These are phyloP conservation scores for Synanceia verrucosa DNA, from an alignment of 2,797 vertebrate species.

Conservation along the genomic window DNA sequence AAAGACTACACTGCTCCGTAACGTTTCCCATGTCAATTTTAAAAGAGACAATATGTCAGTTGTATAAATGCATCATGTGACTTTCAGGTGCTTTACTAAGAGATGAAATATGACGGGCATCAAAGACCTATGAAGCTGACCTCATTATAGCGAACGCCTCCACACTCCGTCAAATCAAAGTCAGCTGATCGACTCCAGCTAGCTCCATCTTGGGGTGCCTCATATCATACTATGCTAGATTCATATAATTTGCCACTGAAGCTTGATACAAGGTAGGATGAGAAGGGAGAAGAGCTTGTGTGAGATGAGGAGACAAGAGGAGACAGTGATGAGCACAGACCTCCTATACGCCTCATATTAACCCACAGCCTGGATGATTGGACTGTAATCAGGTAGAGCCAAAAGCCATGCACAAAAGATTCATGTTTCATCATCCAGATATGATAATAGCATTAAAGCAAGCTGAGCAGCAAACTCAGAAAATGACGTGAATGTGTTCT, in stretches of 20 bases:
- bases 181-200: not conserved
- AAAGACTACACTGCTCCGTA: too few relatives aligned
- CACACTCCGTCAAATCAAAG: not conserved
- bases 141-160: not conserved
- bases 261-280: constrained; percentile 3
- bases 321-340: constrained; percentile 16
- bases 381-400: not conserved
- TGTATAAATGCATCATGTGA: not conserved
- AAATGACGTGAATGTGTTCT: not conserved
- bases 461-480: not conserved
- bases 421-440: not conserved
- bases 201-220: not conserved
- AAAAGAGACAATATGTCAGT: not conserved
- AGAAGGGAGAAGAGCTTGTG: not conserved
- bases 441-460: not conserved
- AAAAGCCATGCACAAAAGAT: not conserved
- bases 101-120: not conserved
- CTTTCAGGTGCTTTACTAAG: not conserved
- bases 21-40: not conserved
- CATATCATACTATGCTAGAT: not conserved
- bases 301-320: constrained; percentile 17
- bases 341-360: not conserved
- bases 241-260: constrained; percentile 3
- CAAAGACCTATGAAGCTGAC: not conserved
- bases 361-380: constrained; percentile 10